phyloP scores from a whole-genome alignment of 1,140 invertebrate species.

The Cardiocondyla obscurior region DNA sequence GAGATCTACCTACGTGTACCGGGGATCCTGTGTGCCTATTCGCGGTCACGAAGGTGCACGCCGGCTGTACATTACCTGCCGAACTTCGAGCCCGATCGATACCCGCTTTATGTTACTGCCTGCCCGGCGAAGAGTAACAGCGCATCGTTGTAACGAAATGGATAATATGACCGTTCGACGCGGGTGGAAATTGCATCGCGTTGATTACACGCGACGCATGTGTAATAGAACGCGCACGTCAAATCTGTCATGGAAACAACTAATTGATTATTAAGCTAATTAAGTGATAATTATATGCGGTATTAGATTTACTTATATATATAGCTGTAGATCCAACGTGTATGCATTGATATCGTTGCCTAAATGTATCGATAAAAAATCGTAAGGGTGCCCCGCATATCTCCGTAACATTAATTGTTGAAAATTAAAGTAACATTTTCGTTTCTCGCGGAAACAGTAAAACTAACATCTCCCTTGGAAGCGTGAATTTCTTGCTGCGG shows the following conservation, averaged over 20 bases:
- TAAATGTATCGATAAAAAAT: background rate
- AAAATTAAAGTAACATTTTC: background rate
- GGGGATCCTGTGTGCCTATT: conserved; percentile 51
- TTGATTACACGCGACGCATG: background rate
- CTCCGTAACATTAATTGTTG: conserved; percentile 27
- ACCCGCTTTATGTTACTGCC: conserved; percentile 54
- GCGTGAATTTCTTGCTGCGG: conserved; percentile 8
- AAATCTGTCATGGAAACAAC: background rate
- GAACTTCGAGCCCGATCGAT: conserved; percentile 66
- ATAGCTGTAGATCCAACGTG: too few species aligned
- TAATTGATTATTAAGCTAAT: conserved; percentile 9
- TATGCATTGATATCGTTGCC: background rate
- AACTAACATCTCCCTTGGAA: too few species aligned
- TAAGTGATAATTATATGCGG: background rate
- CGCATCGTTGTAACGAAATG: conserved; percentile 16
- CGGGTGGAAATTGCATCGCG: background rate
- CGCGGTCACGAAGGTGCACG: conserved; percentile 66
- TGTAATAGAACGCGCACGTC: background rate
- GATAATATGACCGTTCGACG: background rate
- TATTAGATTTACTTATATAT: background rate
- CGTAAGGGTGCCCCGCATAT: background rate
- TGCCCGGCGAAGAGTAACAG: conserved; percentile 39
- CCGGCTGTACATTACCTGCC: conserved; percentile 41
- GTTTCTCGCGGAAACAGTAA: too few species aligned
- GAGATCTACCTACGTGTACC: conserved; percentile 59